Evolutionary conservation across 2,888 invertebrate species (phyloP), one percentile per base, ranked within the genome.

Genomic region (Volucella inanis): DNA sequence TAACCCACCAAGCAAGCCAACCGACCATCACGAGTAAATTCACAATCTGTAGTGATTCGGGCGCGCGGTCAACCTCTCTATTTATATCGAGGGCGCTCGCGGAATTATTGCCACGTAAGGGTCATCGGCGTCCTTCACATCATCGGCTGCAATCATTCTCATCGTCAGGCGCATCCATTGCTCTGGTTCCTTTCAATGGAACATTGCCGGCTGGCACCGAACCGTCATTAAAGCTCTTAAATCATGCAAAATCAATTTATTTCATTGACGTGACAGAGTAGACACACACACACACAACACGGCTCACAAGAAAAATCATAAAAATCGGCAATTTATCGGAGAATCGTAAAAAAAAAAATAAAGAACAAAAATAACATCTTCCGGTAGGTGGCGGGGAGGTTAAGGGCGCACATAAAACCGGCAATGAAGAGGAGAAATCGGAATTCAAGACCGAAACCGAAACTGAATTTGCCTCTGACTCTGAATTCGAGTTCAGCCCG

Each of bases 161-260:
- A 41, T 41, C 43, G 4, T 31, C 65, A 52, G 75, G 61, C 72
- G 47, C 61, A 72, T 64, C 71, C 31, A 31, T 31, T 6, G 4
- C 31, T 31, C 31, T 31, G 31, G 31, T 31, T 31, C 31, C 4
- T 31, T 31, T 31, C 31, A 31, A 62, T 38, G 45, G 18, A 38
- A 11, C 12, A 18, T 22, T 38, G 12, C 12, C 14, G 50, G 52
- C 50, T 14, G 50, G 52, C 68, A 74, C 50, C 62, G 49, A 70
- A 49, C 75, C 80, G 41, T 71, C 80, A 80, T 80, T 80, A 76
- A 76, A 77, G 76, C 77, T 68, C 85, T 85, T 85, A 81, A 85
- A 81, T 85, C 85, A 85, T 85, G 85, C 80, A 85, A 81, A 85
- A 85, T 81, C 85, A 85, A 85, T 85, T 85, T 85, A 81, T 85